Conservation (phyloP, 2,797 vertebrate genomes). For the Pipistrellus pipistrellus region DNA sequence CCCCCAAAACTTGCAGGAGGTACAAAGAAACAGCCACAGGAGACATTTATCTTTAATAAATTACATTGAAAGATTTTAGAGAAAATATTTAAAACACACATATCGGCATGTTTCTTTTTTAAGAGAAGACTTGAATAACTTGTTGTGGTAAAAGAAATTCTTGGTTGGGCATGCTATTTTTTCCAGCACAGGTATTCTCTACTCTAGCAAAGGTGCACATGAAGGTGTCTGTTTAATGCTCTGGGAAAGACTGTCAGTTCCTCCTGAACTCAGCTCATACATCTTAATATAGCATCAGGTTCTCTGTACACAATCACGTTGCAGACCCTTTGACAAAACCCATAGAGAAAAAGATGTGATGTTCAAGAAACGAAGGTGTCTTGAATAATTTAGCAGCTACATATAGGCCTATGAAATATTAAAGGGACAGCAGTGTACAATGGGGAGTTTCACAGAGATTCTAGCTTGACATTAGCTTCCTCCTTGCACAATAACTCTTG, state of each 20-base stretch:
- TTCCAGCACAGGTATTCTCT: not conserved
- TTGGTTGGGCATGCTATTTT: not conserved
- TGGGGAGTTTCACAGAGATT: slow-evolving; percentile 66
- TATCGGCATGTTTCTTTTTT: not conserved
- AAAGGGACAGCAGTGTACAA: slow-evolving; percentile 75
- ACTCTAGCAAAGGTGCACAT: not conserved
- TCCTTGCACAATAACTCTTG: not conserved
- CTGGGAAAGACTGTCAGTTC: slow-evolving; percentile 31
- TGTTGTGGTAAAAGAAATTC: not conserved
- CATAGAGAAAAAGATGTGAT: slow-evolving; percentile 68
- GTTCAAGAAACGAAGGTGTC: slow-evolving; percentile 68
- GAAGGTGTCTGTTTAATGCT: not conserved
- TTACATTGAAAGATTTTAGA: slow-evolving; percentile 17
- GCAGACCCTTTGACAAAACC: slow-evolving; percentile 77
- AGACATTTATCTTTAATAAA: slow-evolving; percentile 57
- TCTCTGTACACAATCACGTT: slow-evolving; percentile 67
- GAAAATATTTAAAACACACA: slow-evolving; percentile 8
- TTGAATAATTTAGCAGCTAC: slow-evolving; percentile 86
- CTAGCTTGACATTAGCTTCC: slow-evolving; percentile 57
- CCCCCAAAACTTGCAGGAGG: not conserved
- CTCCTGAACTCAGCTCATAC: slow-evolving; percentile 49
- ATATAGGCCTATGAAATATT: slow-evolving; percentile 85
- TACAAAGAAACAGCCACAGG: not conserved
- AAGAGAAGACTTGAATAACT: slow-evolving; percentile 25
- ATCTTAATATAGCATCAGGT: slow-evolving; percentile 64